These are phyloP conservation scores for Drosophila kanekoi DNA, from an alignment of 2,888 invertebrate genomes.

Conservation along the genomic window DNA sequence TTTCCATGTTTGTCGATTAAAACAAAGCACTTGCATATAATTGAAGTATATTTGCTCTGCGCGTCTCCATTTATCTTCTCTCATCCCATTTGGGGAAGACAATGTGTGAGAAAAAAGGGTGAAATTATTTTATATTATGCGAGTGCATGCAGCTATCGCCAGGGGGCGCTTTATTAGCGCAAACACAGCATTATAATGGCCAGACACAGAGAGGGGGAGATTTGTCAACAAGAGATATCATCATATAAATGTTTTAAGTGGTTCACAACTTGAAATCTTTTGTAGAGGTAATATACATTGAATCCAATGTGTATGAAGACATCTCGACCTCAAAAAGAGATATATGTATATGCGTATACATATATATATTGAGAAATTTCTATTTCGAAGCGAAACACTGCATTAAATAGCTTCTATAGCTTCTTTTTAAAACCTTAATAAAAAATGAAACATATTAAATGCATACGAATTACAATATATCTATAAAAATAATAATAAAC, in stretches of 20 bases:
- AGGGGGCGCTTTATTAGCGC: constrained; percentile 51
- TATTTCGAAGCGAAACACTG: too few relatives aligned
- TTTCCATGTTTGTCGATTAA: constrained; percentile 71
- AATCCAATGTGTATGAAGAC: not conserved
- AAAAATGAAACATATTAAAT: too few relatives aligned
- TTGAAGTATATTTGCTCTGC: constrained; percentile 58
- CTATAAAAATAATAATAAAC: too few relatives aligned
- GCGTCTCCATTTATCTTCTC: not conserved
- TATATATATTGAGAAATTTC: too few relatives aligned
- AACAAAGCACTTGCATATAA: constrained; percentile 75
- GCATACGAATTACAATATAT: too few relatives aligned
- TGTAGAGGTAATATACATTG: not conserved
- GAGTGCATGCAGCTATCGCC: constrained; percentile 50
- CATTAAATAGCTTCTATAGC: too few relatives aligned
- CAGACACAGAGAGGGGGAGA: constrained; percentile 22
- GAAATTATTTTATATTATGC: constrained; percentile 66
- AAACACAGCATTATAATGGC: constrained; percentile 28
- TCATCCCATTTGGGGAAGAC: too few relatives aligned
- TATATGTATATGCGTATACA: too few relatives aligned
- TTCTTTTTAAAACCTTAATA: too few relatives aligned
- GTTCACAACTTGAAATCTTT: constrained; percentile 23
- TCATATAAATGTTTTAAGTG: constrained; percentile 13
- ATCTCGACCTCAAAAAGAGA: too few relatives aligned
- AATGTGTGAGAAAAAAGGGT: constrained; percentile 56
- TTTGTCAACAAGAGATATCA: constrained; percentile 7